Evolutionary conservation across 1,140 invertebrate genomes (phyloP).

Genomic region (Bombyx mandarina): DNA sequence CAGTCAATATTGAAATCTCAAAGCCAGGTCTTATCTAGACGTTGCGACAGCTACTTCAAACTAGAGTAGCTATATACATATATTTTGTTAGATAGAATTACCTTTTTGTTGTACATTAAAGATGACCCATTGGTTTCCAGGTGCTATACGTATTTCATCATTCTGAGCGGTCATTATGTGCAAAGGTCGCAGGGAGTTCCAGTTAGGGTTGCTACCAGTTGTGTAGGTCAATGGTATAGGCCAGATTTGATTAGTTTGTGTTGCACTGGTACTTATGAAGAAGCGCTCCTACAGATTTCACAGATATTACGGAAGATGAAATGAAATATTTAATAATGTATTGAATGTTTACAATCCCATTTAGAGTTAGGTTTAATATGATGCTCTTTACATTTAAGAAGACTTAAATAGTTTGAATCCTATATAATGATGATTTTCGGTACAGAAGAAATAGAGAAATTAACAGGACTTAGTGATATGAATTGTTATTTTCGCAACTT

Average conservation of each 20-base stretch:
- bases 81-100: slow-evolving; percentile 21
- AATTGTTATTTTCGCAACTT: no score
- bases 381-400: no score
- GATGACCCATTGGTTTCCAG: slow-evolving; percentile 75
- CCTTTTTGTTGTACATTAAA: slow-evolving; percentile 79
- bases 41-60: no score
- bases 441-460: neutral
- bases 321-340: neutral
- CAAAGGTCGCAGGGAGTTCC: slow-evolving; percentile 66
- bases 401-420: no score
- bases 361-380: no score
- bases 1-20: no score
- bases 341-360: neutral
- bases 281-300: slow-evolving; percentile 42
- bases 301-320: slow-evolving; percentile 1
- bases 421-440: no score
- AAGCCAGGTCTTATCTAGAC: no score
- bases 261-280: slow-evolving; percentile 36
- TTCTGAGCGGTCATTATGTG: slow-evolving; percentile 57
- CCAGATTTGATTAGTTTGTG: slow-evolving; percentile 61
- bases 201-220: slow-evolving; percentile 68
- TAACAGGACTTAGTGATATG: neutral
- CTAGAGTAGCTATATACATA: neutral
- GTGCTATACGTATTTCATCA: slow-evolving; percentile 28
- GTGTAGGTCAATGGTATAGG: slow-evolving; percentile 76